Conservation (phyloP, 2,797 vertebrate genomes). For the Danio jaintianensis region DNA sequence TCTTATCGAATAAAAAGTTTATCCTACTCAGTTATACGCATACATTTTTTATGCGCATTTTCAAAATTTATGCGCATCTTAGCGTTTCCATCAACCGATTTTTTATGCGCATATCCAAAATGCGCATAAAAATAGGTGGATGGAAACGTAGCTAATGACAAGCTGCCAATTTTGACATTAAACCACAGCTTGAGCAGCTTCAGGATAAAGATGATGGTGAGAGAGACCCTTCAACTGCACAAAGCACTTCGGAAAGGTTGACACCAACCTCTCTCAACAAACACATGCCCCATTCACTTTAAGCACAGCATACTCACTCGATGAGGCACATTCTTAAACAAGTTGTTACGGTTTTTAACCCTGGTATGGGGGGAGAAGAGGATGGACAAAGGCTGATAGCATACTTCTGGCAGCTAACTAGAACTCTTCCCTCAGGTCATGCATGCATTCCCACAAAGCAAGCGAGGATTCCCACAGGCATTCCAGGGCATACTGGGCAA, state of each 20-base stretch:
- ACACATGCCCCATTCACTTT: slow-evolving; percentile 60
- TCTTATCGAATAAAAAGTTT: no score
- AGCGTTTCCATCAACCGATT: no score
- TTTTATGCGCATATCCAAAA: no score
- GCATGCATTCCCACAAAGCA: slow-evolving; percentile 69
- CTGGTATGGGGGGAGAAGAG: slow-evolving; percentile 26
- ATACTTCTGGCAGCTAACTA: slow-evolving; percentile 67
- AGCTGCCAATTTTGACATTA: slow-evolving; percentile 68
- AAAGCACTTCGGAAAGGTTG: slow-evolving; percentile 54
- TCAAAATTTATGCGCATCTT: no score
- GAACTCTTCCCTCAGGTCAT: slow-evolving; percentile 66
- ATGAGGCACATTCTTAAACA: slow-evolving; percentile 53
- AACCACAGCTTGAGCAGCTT: slow-evolving; percentile 59
- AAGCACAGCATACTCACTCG: background rate
- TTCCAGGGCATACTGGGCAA: slow-evolving; percentile 42
- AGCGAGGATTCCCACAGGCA: slow-evolving; percentile 58
- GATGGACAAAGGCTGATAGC: slow-evolving; percentile 54
- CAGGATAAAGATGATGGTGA: slow-evolving; percentile 63
- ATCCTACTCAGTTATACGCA: no score
- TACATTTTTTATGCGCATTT: no score
- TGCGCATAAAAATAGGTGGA: no score
- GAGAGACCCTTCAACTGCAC: slow-evolving; percentile 65
- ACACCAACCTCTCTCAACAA: slow-evolving; percentile 69
- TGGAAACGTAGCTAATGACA: no score
- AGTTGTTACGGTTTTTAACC: slow-evolving; percentile 46